Evolutionary conservation across 1,140 invertebrate genomes (phyloP), one percentile per base, ranked within the genome.

Genomic region (Hycleus phaleratus): DNA sequence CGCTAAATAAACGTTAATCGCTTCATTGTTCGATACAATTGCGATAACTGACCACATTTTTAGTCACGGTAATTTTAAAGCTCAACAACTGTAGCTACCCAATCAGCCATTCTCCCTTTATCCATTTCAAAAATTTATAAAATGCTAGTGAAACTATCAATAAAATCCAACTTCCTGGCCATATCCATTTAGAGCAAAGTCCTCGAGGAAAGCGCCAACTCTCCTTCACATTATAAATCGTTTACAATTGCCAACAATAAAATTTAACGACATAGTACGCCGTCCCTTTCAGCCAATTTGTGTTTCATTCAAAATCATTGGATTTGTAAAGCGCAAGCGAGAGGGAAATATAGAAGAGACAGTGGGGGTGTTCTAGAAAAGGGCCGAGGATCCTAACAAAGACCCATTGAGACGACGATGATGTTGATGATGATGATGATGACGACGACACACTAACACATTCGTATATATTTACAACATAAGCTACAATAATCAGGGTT

Each of bases 251-350:
- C 32, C 32, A 32, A 32, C 32, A 32, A 32, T 32, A 32, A 32
- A 32, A 32, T 32, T 32, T 32, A 32, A 32, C 32, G 32, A 32
- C 32, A 32, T 32, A 32, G 32, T 32, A 32, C 7, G 32, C 32
- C 32, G 32, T 32, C 32, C 63, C 58, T 54, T 60, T 65, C 46
- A 62, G 63, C 63, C 61, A 65, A 65, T 65, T 65, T 60, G 40
- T 38, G 51, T 65, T 65, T 32, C 60, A 65, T 65, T 65, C 51
- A 65, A 60, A 63, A 58, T 50, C 61, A 59, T 60, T 60, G 49
- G 32, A 32, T 32, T 32, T 32, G 32, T 32, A 1, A 32, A 32
- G 7, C 4, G 7, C 4, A 40, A 49, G 46, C n/a, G 43, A 45
- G 43, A 5, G 1, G 9, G 43, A 45, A 11, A 1, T 9, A 9